These are phyloP conservation scores for Caenorhabditis sp. DNA, from an alignment of 2,888 invertebrate genomes.

Conservation along the genomic window DNA sequence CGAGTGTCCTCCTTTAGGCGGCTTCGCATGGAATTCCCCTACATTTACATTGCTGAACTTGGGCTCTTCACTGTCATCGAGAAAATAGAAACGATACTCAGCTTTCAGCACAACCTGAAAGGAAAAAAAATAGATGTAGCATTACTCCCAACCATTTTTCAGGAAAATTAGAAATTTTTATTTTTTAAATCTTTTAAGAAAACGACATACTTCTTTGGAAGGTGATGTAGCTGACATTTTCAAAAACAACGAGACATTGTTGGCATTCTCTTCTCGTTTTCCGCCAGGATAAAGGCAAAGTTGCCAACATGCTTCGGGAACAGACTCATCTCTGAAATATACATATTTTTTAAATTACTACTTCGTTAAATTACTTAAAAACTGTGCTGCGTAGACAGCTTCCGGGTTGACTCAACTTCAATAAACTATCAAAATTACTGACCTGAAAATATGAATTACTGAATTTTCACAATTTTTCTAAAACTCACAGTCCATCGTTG, in stretches of 20 bases:
- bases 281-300: constrained; percentile 83
- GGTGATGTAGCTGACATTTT: constrained; percentile 82
- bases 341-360: too few relatives aligned
- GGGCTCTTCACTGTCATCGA: constrained; percentile 80
- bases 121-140: too few relatives aligned
- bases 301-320: constrained; percentile 83
- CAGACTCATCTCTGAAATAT: constrained; percentile 69
- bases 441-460: constrained; percentile 66
- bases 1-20: constrained; percentile 83
- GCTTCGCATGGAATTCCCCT: constrained; percentile 83
- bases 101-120: constrained; percentile 81
- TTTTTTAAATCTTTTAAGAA: too few relatives aligned
- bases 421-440: constrained; percentile 78
- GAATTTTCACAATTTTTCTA: too few relatives aligned
- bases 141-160: too few relatives aligned
- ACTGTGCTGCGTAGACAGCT: constrained; percentile 81
- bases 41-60: constrained; percentile 83
- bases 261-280: constrained; percentile 82
- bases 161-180: too few relatives aligned
- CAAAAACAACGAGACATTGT: constrained; percentile 82
- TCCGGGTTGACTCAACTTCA: constrained; percentile 82
- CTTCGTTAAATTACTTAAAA: constrained; percentile 61
- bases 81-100: constrained; percentile 83
- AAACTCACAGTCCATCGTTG: constrained; percentile 82
- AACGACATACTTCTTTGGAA: constrained; percentile 76